phyloP scores from a whole-genome alignment of 2,113 vertebrate genomes.

The Baryphthengus martii region DNA sequence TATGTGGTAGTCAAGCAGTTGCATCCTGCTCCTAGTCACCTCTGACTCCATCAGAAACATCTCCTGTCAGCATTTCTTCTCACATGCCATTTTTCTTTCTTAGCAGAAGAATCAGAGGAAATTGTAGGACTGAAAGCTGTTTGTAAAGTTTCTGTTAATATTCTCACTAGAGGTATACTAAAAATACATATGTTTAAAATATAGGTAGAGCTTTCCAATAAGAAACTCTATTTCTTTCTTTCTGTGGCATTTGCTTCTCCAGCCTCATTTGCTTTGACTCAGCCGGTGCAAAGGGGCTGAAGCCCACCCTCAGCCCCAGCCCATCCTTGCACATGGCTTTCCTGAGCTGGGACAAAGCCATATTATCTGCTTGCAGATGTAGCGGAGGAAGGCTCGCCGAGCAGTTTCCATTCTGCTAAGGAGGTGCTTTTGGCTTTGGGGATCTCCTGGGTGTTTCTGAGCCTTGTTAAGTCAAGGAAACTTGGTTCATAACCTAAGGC shows the following conservation, averaged over 20 bases:
- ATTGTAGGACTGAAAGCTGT: neutral
- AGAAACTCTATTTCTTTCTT: neutral
- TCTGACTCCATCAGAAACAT: neutral
- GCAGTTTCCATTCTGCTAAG: neutral
- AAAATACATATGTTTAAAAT: neutral
- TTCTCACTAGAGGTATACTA: neutral
- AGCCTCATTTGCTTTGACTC: neutral
- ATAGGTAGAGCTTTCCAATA: neutral
- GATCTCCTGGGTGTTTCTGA: neutral
- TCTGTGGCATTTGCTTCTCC: neutral
- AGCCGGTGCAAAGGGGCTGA: neutral
- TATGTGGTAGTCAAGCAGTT: neutral
- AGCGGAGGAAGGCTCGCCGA: neutral
- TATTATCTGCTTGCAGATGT: neutral
- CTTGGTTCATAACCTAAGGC: neutral
- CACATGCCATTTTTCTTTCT: neutral
- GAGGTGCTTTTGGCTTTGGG: neutral
- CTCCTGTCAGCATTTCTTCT: neutral
- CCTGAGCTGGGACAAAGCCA: neutral
- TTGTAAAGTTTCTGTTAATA: neutral
- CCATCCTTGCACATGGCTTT: accelerated
- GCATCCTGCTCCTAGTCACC: neutral
- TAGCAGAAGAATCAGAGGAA: neutral
- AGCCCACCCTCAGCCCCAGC: neutral
- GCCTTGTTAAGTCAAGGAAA: neutral